phyloP scores from a whole-genome alignment of 2,888 invertebrate species.

The Drosophila eohydei region DNA sequence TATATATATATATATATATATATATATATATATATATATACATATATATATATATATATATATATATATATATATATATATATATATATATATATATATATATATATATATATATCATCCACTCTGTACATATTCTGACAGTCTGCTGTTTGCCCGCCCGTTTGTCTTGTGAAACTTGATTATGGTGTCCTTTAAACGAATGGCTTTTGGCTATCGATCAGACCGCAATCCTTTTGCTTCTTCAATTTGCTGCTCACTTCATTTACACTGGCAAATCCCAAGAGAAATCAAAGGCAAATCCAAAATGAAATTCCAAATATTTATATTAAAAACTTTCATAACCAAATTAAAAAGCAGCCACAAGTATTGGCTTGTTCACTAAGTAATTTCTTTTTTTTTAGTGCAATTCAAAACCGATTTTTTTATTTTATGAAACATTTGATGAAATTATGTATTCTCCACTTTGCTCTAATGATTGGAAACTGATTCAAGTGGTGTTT shows the following conservation, averaged over 20 bases:
- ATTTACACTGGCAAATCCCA: not conserved
- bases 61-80: no score
- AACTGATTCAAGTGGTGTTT: no score
- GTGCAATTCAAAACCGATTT: no score
- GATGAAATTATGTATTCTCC: no score
- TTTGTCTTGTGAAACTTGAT: conserved; percentile 52
- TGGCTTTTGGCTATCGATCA: conserved; percentile 46
- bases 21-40: conserved; percentile 19
- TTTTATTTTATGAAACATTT: no score
- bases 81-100: not conserved
- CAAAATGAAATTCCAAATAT: not conserved
- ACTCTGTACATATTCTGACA: conserved; percentile 37
- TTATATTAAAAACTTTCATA: conserved; percentile 9
- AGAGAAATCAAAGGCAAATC: no score
- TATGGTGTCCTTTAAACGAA: conserved; percentile 63
- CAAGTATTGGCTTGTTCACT: no score
- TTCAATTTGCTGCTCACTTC: not conserved
- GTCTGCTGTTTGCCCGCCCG: conserved; percentile 40
- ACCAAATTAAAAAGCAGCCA: no score
- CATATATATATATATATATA: conserved; percentile 18
- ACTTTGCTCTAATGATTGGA: no score
- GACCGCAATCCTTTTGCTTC: conserved; percentile 1
- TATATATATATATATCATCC: conserved; percentile 19
- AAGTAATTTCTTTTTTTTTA: no score
- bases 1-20: not conserved